phyloP scores from a whole-genome alignment of 2,888 invertebrate species.

The Anoplius nigerrimus region DNA sequence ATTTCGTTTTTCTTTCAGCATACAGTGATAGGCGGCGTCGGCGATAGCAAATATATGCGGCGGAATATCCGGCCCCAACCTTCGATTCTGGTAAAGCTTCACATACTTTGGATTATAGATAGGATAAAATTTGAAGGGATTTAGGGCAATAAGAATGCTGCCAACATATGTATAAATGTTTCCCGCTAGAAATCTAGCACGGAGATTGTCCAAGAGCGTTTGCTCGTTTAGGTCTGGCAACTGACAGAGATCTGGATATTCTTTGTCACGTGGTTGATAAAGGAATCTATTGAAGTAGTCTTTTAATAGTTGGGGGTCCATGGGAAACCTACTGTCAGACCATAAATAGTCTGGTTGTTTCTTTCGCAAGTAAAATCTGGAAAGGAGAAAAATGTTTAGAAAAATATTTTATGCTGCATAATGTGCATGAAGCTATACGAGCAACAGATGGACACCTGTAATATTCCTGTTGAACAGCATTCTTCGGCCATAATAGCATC shows the following conservation, averaged over 20 bases:
- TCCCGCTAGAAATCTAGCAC: conserved; percentile 91
- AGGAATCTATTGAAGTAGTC: conserved; percentile 94
- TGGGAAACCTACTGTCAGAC: conserved; percentile 88
- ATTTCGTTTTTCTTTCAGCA: conserved; percentile 93
- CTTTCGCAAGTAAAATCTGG: conserved; percentile 90
- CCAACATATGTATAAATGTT: conserved; percentile 98
- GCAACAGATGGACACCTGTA: conserved; percentile 69
- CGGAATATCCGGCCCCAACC: conserved; percentile 92
- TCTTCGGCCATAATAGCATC: conserved; percentile 89
- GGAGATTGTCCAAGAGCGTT: conserved; percentile 92
- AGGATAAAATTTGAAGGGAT: conserved; percentile 96
- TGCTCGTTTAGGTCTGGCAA: conserved; percentile 96
- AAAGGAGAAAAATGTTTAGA: conserved; percentile 54
- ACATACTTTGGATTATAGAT: conserved; percentile 99
- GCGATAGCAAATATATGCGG: conserved; percentile 98
- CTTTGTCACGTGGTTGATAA: conserved; percentile 93
- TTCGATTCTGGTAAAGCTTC: conserved; percentile 94
- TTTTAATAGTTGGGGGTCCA: conserved; percentile 93
- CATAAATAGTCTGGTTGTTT: conserved; percentile 90
- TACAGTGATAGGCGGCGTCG: conserved; percentile 94
- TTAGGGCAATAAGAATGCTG: conserved; percentile 95
- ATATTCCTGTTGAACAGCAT: conserved; percentile 75
- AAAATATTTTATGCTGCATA: not conserved
- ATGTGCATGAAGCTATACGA: not conserved
- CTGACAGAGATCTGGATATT: conserved; percentile 97